These are phyloP conservation scores for Troilus luridus DNA, from an alignment of 2,888 invertebrate genomes.

Conservation along the genomic window DNA sequence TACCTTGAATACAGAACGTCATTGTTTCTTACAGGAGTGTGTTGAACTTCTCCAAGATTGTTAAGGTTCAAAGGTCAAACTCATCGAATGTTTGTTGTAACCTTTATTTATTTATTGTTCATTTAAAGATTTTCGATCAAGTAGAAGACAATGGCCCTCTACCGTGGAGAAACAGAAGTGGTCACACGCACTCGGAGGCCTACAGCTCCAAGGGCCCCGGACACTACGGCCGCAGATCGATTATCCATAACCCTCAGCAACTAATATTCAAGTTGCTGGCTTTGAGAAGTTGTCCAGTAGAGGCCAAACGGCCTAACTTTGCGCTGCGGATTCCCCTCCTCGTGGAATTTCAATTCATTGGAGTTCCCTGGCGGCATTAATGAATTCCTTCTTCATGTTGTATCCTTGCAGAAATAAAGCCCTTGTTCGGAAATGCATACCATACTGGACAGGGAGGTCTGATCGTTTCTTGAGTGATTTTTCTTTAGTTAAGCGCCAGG, in stretches of 20 bases:
- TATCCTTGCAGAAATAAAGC: background rate
- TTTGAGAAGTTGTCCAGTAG: slow-evolving; percentile 37
- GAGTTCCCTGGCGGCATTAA: background rate
- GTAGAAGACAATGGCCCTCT: background rate
- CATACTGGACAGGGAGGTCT: background rate
- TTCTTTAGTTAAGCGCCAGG: no score
- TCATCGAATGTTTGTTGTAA: no score
- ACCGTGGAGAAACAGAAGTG: background rate
- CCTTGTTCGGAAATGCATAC: background rate
- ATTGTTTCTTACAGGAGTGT: no score
- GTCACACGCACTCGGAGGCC: background rate
- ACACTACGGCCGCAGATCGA: background rate
- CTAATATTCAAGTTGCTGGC: slow-evolving; percentile 39
- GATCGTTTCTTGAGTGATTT: background rate
- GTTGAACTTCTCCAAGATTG: no score
- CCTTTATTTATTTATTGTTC: background rate
- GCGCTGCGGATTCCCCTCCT: slow-evolving; percentile 2
- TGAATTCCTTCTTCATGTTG: slow-evolving; percentile 41
- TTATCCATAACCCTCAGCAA: slow-evolving; percentile 18
- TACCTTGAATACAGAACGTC: no score
- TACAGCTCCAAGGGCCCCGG: background rate
- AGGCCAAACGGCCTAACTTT: slow-evolving; percentile 20
- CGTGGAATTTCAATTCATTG: slow-evolving; percentile 44
- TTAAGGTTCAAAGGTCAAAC: no score
- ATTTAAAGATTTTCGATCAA: background rate